Evolutionary conservation across 2,113 vertebrate genomes (phyloP).

Genomic region (Gavialis gangeticus): DNA sequence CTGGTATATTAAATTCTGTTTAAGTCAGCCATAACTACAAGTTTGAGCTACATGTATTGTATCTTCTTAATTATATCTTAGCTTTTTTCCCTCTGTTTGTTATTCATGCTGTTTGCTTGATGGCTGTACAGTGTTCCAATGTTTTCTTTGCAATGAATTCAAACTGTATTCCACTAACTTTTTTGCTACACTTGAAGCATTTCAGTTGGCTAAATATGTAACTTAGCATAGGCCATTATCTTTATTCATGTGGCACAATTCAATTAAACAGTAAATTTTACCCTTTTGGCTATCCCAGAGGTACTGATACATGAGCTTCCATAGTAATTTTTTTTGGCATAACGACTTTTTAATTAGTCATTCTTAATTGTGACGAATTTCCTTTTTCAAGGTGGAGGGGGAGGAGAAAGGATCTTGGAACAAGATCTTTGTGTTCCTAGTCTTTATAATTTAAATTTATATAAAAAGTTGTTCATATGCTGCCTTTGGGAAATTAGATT

Average conservation of each 20-base stretch:
- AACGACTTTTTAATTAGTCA: slow-evolving; percentile 45
- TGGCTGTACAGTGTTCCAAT: not conserved
- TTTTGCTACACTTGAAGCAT: slow-evolving; percentile 2
- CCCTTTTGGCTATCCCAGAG: slow-evolving; percentile 21
- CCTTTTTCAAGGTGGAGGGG: not conserved
- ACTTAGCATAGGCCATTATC: not conserved
- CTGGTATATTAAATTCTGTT: slow-evolving; percentile 70
- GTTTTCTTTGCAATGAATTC: slow-evolving; percentile 31
- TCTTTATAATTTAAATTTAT: slow-evolving; percentile 62
- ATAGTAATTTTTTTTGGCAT: not conserved
- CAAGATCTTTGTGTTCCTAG: slow-evolving; percentile 12
- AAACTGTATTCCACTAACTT: not conserved
- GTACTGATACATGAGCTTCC: not conserved
- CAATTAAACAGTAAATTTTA: slow-evolving; percentile 39
- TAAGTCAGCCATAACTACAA: slow-evolving; percentile 57
- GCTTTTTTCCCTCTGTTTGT: not conserved
- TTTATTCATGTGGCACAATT: slow-evolving; percentile 26
- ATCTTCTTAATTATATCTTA: slow-evolving; percentile 34
- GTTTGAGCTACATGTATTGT: slow-evolving; percentile 50
- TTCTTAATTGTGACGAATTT: slow-evolving; percentile 52
- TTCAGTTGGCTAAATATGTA: slow-evolving; percentile 41
- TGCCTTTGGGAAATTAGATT: slow-evolving; percentile 65
- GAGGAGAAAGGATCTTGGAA: slow-evolving; percentile 21
- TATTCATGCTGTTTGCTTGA: slow-evolving; percentile 30
- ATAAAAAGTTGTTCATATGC: not conserved